Evolutionary conservation across 2,888 invertebrate genomes (phyloP), one percentile per base, ranked within the genome.

Genomic region (Dorcus hopei): DNA sequence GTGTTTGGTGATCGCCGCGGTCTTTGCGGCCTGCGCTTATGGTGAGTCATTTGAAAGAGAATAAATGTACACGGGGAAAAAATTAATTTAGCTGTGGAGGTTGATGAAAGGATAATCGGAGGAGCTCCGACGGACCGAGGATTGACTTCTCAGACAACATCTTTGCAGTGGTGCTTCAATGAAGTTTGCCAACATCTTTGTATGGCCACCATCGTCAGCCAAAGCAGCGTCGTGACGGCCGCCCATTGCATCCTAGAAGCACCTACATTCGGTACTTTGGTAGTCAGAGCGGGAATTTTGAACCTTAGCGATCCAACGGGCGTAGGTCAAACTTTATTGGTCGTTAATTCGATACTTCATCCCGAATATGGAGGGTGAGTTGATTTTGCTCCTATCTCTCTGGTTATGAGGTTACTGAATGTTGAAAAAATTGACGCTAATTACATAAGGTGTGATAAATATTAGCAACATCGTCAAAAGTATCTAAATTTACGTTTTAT

Each of bases 141-240:
- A 40, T 65, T 70, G 50, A 70, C 73, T 3, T 80, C 81, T 0
- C 78, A 81, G 63, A 80, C 80, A 66, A 79, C 73, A 0, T 80
- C 79, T 49, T 39, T 59, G 40, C 56, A 59, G 38, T 59, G 59
- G 59, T 55, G 56, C 9, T 4, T 52, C 9, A 9, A 49, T 14
- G 56, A 51, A 7, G 38, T 38, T 11, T 59, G 55, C 49, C 52
- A 49, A 38, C 80, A 70, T 54, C 76, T 77, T 49, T 82, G 82
- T 62, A 82, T 81, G 8, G 82, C 81, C 0, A 79, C 80, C 2
- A 79, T 82, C 50, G 70, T 81, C 41, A 78, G 69, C 56, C 41
- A 56, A 1, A 63, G 63, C 9, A 70, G 72, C 52, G 67, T 82
- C 5, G 61, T 82, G 16, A 81, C 82, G 0, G 82, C 82, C 7